Evolutionary conservation across 1,140 invertebrate species (phyloP), one percentile per base, ranked within the genome.

Genomic region (Tribolium castaneum): DNA sequence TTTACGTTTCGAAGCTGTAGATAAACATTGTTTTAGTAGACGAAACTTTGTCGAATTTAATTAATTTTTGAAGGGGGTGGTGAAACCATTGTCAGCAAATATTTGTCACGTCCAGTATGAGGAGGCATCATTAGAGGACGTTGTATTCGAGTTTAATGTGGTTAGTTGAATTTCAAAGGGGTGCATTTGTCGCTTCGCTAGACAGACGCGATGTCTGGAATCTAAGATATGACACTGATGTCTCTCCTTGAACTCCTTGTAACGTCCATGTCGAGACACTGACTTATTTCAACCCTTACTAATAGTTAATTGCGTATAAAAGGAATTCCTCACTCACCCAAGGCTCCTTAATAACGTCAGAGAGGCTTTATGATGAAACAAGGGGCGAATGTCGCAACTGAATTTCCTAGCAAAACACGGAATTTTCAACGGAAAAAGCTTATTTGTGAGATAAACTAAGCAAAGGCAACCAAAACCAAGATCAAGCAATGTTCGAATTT

Each of bases 141-240:
- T 35, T 35, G 59, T 66, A 66, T 35, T 66, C 59, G 30, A n/a
- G 25, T 66, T 66, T 66, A 66, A 66, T 66, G 59, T 66, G 59
- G 59, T 66, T 66, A 34, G 59, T 34, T 35, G 59, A 35, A 66
- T 66, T 66, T 35, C 25, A 66, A 66, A 66, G 30, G 59, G 59
- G 25, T 35, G 30, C 34, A 66, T 66, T 66, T 66, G 10, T 19
- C 13, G 54, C 16, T 59, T 22, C 54, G 22, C 19, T 12, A 59
- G 54, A 22, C 54, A 59, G 54, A 59, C 16, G 54, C 54, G 54
- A 59, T 25, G 54, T 59, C 54, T 59, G 54, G 54, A 59, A 59
- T 59, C 6, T 25, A 25, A 59, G 54, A 59, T 59, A 59, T 59
- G 54, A 59, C 16, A 59, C 16, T 59, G 19, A 59, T 19, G 70